These are phyloP conservation scores for Antheraea yamamai DNA, from an alignment of 2,888 invertebrate genomes.

Conservation along the genomic window DNA sequence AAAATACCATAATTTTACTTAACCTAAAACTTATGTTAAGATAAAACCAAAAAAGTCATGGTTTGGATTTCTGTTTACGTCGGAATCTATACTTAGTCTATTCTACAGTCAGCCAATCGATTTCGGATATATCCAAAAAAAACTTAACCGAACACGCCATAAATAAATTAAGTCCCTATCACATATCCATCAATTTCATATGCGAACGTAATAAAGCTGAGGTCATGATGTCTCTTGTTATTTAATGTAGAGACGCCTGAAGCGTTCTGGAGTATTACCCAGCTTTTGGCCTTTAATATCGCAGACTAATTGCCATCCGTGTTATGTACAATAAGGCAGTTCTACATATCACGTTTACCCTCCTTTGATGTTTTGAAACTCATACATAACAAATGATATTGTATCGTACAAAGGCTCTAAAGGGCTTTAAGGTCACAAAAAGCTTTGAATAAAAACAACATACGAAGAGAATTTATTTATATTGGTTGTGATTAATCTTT, in stretches of 20 bases:
- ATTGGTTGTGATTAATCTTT: not conserved
- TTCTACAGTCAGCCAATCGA: not conserved
- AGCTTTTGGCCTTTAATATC: constrained; percentile 11
- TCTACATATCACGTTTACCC: constrained; percentile 3
- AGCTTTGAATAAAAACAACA: not conserved
- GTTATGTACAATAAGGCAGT: not conserved
- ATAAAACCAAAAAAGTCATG: too few relatives aligned
- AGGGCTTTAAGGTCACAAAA: not conserved
- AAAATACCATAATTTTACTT: too few relatives aligned
- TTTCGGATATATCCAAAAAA: not conserved
- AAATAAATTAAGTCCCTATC: not conserved
- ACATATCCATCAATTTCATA: not conserved
- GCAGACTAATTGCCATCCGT: constrained; percentile 5
- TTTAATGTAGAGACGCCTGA: constrained; percentile 4
- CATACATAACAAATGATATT: constrained; percentile 9
- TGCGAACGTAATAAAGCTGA: not conserved
- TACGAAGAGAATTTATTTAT: not conserved
- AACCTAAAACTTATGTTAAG: too few relatives aligned
- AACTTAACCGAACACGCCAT: not conserved
- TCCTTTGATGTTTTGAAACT: constrained; percentile 7
- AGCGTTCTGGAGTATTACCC: constrained; percentile 12
- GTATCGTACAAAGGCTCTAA: constrained; percentile 1
- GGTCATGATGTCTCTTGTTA: constrained; percentile 1
- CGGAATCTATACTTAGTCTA: not conserved
- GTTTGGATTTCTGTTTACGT: not conserved